These are phyloP conservation scores for Mungos mungo DNA, from an alignment of 2,113 vertebrate species.

Conservation along the genomic window DNA sequence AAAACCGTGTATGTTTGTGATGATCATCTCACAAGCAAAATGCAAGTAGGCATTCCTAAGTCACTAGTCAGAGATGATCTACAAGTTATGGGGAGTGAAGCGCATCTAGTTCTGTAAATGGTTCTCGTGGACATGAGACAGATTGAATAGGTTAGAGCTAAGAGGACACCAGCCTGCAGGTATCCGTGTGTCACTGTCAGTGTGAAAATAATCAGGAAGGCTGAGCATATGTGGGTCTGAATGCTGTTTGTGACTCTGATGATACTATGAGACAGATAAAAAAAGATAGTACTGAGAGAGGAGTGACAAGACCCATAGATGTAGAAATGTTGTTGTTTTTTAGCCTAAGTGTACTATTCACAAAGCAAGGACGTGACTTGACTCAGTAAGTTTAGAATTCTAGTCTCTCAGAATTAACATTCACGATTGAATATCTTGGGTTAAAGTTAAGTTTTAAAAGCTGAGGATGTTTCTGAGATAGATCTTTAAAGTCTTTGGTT, in stretches of 20 bases:
- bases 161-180: conserved; percentile 63
- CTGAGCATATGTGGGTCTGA: conserved; percentile 47
- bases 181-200: conserved; percentile 54
- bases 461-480: background rate
- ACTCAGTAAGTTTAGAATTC: conserved; percentile 15
- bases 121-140: conserved; percentile 31
- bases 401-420: background rate
- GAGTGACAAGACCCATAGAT: conserved; percentile 61
- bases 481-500: background rate
- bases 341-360: conserved; percentile 47
- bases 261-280: conserved; percentile 21
- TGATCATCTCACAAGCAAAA: background rate
- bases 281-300: background rate
- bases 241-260: conserved; percentile 45
- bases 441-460: background rate
- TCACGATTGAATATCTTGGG: background rate
- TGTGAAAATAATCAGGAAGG: conserved; percentile 44
- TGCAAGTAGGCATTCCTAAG: background rate
- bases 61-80: conserved; percentile 6
- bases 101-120: conserved; percentile 33
- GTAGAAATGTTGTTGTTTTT: conserved; percentile 42
- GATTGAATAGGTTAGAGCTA: conserved; percentile 43
- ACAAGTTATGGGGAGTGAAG: conserved; percentile 15
- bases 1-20: background rate
- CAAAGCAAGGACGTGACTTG: conserved; percentile 23